Conservation (phyloP, 2,797 vertebrate species). For the Naso thynnoides region DNA sequence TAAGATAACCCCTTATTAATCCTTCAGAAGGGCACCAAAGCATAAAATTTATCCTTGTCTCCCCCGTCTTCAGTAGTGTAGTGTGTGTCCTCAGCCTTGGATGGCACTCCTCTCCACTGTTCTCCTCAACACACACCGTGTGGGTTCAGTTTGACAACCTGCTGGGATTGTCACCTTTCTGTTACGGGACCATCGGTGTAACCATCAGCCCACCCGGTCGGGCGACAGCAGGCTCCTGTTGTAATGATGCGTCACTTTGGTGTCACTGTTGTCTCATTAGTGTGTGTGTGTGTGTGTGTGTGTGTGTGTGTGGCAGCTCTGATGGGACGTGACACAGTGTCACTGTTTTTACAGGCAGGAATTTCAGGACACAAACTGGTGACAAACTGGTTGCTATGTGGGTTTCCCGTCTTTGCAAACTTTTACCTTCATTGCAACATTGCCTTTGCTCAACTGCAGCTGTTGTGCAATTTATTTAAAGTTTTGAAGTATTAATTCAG, state of each 20-base stretch:
- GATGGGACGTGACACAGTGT: constrained; percentile 40
- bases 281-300: constrained; percentile 48
- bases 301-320: constrained; percentile 31
- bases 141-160: constrained; percentile 11
- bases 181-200: constrained; percentile 48
- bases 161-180: constrained; percentile 54
- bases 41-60: no score
- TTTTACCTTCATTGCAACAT: not conserved
- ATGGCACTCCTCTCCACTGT: constrained; percentile 60
- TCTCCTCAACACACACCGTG: constrained; percentile 7
- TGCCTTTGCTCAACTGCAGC: no score
- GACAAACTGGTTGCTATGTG: constrained; percentile 17
- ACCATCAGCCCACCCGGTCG: constrained; percentile 70
- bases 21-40: no score
- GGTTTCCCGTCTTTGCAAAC: not conserved
- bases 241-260: constrained; percentile 49
- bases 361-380: constrained; percentile 36
- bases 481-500: no score
- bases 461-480: no score
- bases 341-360: constrained; percentile 62
- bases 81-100: constrained; percentile 42
- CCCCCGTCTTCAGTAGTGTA: no score
- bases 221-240: constrained; percentile 59
- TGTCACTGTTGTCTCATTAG: constrained; percentile 57
- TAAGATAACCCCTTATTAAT: no score